Percentiles rank a stretch among this genome's conserved stretches.
phyloP scores from a whole-genome alignment of 2,797 vertebrate species.

The Coilia nasus region DNA sequence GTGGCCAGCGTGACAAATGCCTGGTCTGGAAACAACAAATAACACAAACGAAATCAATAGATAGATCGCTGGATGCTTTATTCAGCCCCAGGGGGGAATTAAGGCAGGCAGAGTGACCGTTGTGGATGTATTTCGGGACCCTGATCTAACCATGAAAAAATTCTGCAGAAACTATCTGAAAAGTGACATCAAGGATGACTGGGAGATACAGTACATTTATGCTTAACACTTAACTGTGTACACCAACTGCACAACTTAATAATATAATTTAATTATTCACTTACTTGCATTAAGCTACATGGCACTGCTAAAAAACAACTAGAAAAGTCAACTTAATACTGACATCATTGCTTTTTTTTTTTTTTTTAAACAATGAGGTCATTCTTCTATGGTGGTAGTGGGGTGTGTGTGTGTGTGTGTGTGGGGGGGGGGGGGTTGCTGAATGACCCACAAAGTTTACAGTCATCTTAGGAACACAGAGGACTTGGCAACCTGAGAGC shows the following conservation, averaged over 20 bases:
- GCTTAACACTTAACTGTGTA: not conserved
- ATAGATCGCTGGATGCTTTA: not conserved
- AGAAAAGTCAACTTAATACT: not conserved
- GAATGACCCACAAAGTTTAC: not conserved
- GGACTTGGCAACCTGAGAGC: not conserved
- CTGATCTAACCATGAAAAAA: not conserved
- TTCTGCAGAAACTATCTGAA: not conserved
- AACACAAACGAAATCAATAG: not conserved
- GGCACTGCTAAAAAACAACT: not conserved
- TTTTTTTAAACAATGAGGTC: not conserved
- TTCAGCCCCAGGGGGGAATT: not conserved
- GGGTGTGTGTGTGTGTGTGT: too few relatives aligned
- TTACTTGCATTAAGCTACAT: not conserved
- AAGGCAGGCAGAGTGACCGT: not conserved
- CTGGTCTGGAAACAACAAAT: constrained; percentile 77
- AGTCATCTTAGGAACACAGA: not conserved
- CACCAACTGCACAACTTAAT: not conserved
- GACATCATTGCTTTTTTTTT: not conserved
- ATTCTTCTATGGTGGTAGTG: not conserved
- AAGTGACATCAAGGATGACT: not conserved
- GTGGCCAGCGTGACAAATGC: constrained; percentile 98
- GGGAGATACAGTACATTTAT: not conserved
- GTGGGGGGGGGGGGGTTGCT: not conserved
- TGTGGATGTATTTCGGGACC: not conserved
- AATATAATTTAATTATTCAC: too few relatives aligned